These are phyloP conservation scores for Noturus placidus DNA, from an alignment of 2,113 vertebrate species.

Conservation along the genomic window DNA sequence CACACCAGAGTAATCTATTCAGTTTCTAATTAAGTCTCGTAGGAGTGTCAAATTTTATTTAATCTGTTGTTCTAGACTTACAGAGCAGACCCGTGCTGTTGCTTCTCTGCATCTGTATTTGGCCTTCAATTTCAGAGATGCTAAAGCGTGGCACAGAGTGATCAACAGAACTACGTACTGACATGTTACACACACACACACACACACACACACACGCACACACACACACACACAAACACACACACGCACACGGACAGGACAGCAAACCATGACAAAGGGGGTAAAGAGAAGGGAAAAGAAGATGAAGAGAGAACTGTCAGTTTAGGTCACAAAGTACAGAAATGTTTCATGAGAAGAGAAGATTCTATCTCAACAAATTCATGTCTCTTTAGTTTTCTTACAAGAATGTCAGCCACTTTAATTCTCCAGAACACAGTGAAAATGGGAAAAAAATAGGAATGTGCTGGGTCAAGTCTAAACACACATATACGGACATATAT, in stretches of 20 bases:
- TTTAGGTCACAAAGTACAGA: not conserved
- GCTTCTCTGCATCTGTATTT: constrained; percentile 82
- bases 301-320: constrained; percentile 21
- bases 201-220: constrained; percentile 32
- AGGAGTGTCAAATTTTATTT: not conserved
- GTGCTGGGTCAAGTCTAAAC: no score
- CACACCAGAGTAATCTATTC: not conserved
- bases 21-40: not conserved
- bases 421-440: not conserved
- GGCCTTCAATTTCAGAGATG: constrained; percentile 80
- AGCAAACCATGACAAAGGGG: constrained; percentile 53
- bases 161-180: constrained; percentile 84
- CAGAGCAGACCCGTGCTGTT: constrained; percentile 94
- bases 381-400: not conserved
- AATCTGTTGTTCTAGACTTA: constrained; percentile 76
- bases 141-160: constrained; percentile 84
- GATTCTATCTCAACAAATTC: not conserved
- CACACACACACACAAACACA: not conserved
- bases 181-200: constrained; percentile 60
- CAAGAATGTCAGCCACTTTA: not conserved
- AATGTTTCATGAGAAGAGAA: not conserved
- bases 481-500: no score
- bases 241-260: not conserved
- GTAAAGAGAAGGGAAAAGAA: constrained; percentile 59
- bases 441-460: no score